Conservation (phyloP, 2,888 invertebrate species). For the Vannuccia rotundouncinata region DNA sequence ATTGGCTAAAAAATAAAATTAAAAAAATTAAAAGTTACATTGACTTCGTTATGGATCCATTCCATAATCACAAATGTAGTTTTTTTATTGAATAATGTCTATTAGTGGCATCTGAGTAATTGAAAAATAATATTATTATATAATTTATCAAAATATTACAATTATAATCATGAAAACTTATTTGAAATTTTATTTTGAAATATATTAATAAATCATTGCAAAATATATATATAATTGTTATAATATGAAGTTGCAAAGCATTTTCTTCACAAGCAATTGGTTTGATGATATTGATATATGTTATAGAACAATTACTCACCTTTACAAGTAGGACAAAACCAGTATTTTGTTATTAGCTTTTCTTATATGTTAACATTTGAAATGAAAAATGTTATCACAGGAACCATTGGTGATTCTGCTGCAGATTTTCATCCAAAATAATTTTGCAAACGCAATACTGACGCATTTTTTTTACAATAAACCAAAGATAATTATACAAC, state of each 20-base stretch:
- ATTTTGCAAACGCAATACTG: neutral
- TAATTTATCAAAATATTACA: neutral
- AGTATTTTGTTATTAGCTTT: neutral
- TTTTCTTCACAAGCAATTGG: neutral
- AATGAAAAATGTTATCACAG: neutral
- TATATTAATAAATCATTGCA: neutral
- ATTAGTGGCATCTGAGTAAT: neutral
- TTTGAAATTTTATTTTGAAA: neutral
- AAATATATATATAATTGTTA: neutral
- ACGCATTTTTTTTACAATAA: neutral
- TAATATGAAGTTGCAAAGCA: neutral
- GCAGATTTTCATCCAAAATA: neutral
- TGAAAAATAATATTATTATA: neutral
- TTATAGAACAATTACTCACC: neutral
- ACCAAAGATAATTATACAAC: neutral
- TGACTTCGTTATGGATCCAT: no score
- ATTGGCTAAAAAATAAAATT: no score
- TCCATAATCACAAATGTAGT: no score
- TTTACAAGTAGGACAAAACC: neutral
- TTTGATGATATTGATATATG: neutral
- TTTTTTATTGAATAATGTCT: no score
- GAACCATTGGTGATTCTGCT: neutral
- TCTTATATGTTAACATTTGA: neutral
- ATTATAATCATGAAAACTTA: neutral
- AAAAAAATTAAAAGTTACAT: no score